Evolutionary conservation across 2,888 invertebrate species (phyloP).

Genomic region (Scelioninae gen. 1): DNA sequence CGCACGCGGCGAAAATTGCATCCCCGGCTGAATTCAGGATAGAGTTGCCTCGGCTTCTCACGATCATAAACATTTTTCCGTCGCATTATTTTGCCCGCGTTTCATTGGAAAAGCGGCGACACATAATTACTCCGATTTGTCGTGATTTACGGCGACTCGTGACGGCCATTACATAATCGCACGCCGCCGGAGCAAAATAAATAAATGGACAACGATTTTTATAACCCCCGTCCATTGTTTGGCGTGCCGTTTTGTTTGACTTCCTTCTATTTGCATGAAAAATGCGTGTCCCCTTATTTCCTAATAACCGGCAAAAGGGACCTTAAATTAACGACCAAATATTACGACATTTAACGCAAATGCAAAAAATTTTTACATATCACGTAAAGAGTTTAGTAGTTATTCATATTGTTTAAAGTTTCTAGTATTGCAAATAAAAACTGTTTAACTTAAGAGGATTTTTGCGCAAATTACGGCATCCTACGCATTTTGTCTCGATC

Average conservation of each 20-base stretch:
- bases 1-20: conserved; percentile 10
- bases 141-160: conserved; percentile 42
- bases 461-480: conserved; percentile 2
- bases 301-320: background rate
- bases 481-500: conserved; percentile 21
- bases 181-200: conserved; percentile 14
- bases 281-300: conserved; percentile 6
- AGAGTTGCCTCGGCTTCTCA: conserved; percentile 38
- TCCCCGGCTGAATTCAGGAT: conserved; percentile 28
- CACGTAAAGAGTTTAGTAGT: background rate
- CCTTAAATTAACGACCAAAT: background rate
- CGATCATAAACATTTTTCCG: conserved; percentile 55
- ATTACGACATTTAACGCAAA: conserved; percentile 1
- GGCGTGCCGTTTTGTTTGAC: conserved; percentile 1
- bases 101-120: conserved; percentile 47
- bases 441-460: conserved; percentile 25
- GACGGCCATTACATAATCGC: conserved; percentile 25
- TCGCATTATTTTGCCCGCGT: conserved; percentile 34
- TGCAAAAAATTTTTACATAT: too few relatives aligned
- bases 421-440: conserved; percentile 10
- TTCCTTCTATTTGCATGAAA: background rate
- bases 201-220: conserved; percentile 7
- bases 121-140: conserved; percentile 51
- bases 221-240: conserved; percentile 3
- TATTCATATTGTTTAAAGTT: background rate